Percentiles rank a stretch among this genome's conserved stretches.
These are phyloP conservation scores for Lasioglossum calceatum DNA, from an alignment of 2,888 invertebrate species.

Conservation along the genomic window DNA sequence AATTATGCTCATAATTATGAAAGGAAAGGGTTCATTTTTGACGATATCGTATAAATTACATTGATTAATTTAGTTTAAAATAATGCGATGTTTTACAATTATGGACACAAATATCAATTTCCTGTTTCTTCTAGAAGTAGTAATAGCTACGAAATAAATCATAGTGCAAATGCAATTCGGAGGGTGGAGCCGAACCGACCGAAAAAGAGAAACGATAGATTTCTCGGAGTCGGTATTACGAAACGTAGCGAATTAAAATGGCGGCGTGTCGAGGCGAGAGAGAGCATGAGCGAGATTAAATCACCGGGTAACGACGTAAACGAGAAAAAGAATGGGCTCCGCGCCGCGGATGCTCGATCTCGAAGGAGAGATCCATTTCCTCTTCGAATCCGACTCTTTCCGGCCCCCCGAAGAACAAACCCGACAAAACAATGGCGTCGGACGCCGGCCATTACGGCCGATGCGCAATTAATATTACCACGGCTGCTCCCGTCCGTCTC, in stretches of 20 bases:
- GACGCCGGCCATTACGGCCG: constrained; percentile 18
- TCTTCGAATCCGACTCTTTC: constrained; percentile 16
- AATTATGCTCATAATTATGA: too few relatives aligned
- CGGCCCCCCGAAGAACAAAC: not conserved
- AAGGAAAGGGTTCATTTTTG: too few relatives aligned
- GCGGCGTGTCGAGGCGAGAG: constrained; percentile 17
- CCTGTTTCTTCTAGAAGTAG: not conserved
- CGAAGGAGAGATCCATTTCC: constrained; percentile 25
- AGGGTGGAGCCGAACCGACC: not conserved
- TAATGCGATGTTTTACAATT: too few relatives aligned
- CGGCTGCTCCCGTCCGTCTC: constrained; percentile 38
- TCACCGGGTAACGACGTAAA: constrained; percentile 16
- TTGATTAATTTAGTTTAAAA: too few relatives aligned
- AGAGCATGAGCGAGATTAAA: constrained; percentile 12
- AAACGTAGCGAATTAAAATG: constrained; percentile 20
- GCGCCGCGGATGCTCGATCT: constrained; percentile 1
- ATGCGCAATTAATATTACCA: constrained; percentile 43
- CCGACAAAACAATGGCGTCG: constrained; percentile 33
- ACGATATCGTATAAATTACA: too few relatives aligned
- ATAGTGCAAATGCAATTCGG: not conserved
- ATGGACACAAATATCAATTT: not conserved
- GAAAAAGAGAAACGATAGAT: constrained; percentile 2
- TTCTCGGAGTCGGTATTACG: not conserved
- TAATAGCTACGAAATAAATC: not conserved
- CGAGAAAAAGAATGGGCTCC: constrained; percentile 1